Evolutionary conservation across 1,140 invertebrate genomes (phyloP).

Genomic region (Cydia strobilella): DNA sequence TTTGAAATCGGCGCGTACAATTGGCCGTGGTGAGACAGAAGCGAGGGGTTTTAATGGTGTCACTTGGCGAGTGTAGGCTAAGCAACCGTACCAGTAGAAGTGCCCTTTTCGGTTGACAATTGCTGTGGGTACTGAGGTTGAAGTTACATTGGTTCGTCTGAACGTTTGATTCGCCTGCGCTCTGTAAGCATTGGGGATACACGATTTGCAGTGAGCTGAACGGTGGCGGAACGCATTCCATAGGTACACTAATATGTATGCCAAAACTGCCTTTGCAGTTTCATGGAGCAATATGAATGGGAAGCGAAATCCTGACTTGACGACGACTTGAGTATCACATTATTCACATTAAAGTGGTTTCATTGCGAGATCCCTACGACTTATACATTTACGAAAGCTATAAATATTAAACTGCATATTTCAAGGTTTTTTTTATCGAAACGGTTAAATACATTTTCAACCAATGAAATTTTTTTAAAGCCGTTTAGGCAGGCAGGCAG

Average conservation of each 20-base stretch:
- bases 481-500: too few relatives aligned
- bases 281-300: not conserved
- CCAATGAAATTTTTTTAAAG: too few relatives aligned
- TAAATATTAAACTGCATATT: too few relatives aligned
- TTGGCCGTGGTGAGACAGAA: constrained; percentile 74
- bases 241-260: constrained; percentile 25
- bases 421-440: too few relatives aligned
- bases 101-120: not conserved
- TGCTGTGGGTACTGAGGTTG: not conserved
- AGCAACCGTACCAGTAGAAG: not conserved
- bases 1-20: constrained; percentile 79
- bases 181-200: not conserved
- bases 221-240: constrained; percentile 67
- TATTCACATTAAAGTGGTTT: too few relatives aligned
- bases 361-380: too few relatives aligned
- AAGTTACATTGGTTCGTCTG: not conserved
- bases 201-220: constrained; percentile 40
- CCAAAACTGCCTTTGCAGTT: not conserved
- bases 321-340: not conserved
- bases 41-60: constrained; percentile 39
- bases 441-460: too few relatives aligned
- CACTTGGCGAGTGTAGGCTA: not conserved
- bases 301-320: not conserved
- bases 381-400: too few relatives aligned
- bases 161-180: constrained; percentile 39